A percentile compares a stretch with the other conserved stretches of the same genome.
phyloP scores from a whole-genome alignment of 2,797 vertebrate species.

The Eulemur mongoz region DNA sequence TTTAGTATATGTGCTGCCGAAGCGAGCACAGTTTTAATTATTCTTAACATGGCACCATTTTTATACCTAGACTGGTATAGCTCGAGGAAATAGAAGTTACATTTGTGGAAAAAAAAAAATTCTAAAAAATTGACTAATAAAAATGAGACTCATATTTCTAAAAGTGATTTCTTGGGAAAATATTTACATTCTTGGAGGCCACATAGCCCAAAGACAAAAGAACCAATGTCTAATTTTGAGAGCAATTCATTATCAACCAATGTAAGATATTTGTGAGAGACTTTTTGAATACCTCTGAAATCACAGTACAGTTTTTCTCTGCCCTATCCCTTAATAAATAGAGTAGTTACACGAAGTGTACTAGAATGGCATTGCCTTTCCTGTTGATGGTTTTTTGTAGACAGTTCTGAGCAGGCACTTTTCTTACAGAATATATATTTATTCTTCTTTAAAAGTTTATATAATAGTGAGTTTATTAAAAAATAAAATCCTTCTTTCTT shows the following conservation, averaged over 20 bases:
- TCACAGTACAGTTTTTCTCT: background rate
- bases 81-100: conserved; percentile 5
- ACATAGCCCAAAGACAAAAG: background rate
- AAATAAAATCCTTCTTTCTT: background rate
- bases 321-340: background rate
- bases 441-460: conserved; percentile 23
- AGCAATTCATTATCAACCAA: background rate
- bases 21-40: background rate
- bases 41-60: background rate
- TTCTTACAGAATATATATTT: background rate
- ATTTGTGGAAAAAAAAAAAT: background rate
- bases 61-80: background rate
- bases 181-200: background rate
- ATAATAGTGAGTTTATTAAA: background rate
- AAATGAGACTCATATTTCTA: background rate
- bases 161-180: background rate
- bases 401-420: background rate
- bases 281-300: background rate
- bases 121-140: background rate
- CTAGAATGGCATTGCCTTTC: background rate
- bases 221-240: background rate
- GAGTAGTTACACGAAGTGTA: background rate
- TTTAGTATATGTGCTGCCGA: too few species aligned
- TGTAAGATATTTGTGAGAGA: background rate
- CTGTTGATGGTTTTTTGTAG: background rate